Evolutionary conservation across 2,797 vertebrate species (phyloP).

Genomic region (Hapalemur alaotrensis): DNA sequence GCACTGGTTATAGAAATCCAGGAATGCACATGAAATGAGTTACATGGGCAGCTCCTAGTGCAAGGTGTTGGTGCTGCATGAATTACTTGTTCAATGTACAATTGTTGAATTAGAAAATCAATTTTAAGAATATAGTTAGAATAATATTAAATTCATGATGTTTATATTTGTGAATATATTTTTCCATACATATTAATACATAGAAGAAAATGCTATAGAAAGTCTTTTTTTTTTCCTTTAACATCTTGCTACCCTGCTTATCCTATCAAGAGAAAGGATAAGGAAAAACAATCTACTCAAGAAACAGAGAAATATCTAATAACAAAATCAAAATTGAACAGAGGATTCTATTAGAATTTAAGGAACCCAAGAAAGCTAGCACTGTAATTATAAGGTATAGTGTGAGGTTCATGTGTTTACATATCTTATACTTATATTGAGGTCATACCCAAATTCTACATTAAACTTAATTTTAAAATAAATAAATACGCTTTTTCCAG

Average conservation of each 20-base stretch:
- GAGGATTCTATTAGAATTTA: not conserved
- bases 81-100: not conserved
- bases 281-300: not conserved
- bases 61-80: not conserved
- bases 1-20: not conserved
- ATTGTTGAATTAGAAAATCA: not conserved
- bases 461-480: not conserved
- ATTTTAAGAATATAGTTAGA: not conserved
- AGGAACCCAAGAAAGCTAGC: not conserved
- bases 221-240: not conserved
- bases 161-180: not conserved
- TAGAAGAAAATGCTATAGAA: not conserved
- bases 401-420: not conserved
- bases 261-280: not conserved
- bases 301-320: not conserved
- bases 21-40: not conserved
- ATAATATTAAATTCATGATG: not conserved
- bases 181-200: not conserved
- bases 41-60: not conserved
- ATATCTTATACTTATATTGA: not conserved
- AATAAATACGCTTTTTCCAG: not conserved
- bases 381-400: not conserved
- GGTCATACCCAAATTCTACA: not conserved
- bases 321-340: not conserved
- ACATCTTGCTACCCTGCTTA: not conserved